Evolutionary conservation across 2,888 invertebrate genomes (phyloP).

Genomic region (Nomada hirtipes): DNA sequence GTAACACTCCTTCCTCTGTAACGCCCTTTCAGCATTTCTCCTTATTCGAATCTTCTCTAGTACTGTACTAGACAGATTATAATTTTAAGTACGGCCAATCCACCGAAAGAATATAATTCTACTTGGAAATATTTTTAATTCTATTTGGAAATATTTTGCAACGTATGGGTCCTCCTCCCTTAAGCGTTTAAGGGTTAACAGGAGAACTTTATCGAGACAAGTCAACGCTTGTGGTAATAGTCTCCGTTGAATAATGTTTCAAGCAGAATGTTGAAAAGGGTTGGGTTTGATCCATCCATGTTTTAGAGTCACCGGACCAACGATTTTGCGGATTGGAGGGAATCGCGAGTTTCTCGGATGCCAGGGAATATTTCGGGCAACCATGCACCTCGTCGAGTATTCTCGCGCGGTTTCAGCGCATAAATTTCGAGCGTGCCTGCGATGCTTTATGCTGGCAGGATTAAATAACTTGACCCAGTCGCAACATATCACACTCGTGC

Average conservation of each 20-base stretch:
- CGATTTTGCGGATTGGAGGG: slow-evolving; percentile 36
- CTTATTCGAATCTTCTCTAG: not conserved
- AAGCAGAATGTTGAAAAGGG: not conserved
- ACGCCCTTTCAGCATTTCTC: not conserved
- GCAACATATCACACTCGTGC: slow-evolving; percentile 78
- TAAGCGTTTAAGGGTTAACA: no score
- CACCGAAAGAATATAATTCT: no score
- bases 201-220: no score
- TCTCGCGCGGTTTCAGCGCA: slow-evolving; percentile 71
- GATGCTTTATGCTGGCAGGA: slow-evolving; percentile 81
- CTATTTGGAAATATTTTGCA: no score
- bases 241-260: no score
- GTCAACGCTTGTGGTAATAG: no score
- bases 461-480: slow-evolving; percentile 84
- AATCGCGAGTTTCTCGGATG: slow-evolving; percentile 43
- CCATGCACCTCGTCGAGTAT: slow-evolving; percentile 54
- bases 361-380: slow-evolving; percentile 63
- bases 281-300: not conserved
- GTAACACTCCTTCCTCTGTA: slow-evolving; percentile 1
- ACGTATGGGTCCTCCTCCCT: no score
- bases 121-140: no score
- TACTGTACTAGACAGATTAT: no score
- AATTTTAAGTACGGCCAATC: no score
- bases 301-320: slow-evolving; percentile 20
- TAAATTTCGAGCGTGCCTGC: slow-evolving; percentile 79